A percentile compares a stretch with the other conserved stretches of the same genome.
Conservation (phyloP, 2,113 vertebrate genomes). For the Lucifuga dentata region DNA sequence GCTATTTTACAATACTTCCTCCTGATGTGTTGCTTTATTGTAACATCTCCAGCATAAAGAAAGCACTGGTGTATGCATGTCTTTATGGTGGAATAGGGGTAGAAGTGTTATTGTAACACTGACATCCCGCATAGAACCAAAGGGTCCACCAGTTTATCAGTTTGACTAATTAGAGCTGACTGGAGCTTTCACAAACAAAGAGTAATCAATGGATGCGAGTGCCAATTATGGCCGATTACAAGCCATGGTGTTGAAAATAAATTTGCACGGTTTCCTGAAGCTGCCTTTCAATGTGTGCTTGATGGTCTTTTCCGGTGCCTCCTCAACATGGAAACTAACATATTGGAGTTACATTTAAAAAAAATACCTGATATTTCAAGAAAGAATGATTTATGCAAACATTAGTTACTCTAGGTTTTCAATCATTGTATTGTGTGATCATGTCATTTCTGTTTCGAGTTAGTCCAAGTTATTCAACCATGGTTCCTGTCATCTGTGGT, state of each 20-base stretch:
- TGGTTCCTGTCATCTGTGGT: no score
- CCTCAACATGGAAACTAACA: no score
- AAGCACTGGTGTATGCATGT: not conserved
- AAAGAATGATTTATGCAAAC: no score
- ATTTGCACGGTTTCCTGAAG: not conserved
- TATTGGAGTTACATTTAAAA: no score
- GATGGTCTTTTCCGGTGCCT: no score
- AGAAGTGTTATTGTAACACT: not conserved
- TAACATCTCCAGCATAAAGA: not conserved
- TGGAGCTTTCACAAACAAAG: conserved; percentile 24
- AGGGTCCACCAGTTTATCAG: conserved; percentile 2
- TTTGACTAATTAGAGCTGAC: conserved; percentile 8
- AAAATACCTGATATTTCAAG: no score
- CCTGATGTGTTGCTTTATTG: not conserved
- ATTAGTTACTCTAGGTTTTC: no score
- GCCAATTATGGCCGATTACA: conserved; percentile 11
- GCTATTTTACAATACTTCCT: not conserved
- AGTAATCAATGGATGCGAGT: conserved; percentile 16
- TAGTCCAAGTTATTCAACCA: no score
- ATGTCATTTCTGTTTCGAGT: no score
- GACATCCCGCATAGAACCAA: not conserved
- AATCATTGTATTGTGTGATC: no score
- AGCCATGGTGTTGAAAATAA: conserved; percentile 9
- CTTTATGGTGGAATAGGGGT: not conserved
- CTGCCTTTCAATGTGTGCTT: no score